Evolutionary conservation across 1,140 invertebrate genomes (phyloP).

Genomic region (Drosophila elegans): DNA sequence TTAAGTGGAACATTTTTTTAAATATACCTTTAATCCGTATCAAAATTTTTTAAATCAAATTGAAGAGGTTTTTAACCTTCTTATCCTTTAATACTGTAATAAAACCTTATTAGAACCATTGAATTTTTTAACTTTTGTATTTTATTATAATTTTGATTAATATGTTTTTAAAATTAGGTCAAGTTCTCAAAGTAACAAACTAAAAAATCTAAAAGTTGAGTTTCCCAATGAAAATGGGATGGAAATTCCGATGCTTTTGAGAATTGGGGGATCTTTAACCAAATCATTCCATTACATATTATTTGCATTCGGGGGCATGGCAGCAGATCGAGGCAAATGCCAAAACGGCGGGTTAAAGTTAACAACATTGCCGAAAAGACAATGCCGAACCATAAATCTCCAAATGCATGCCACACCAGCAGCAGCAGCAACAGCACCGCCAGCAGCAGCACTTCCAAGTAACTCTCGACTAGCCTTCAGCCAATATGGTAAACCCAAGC

Average conservation of each 20-base stretch:
- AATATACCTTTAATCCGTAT: too few relatives aligned
- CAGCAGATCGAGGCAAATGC: slow-evolving; percentile 52
- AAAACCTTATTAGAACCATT: too few relatives aligned
- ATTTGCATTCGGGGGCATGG: slow-evolving; percentile 62
- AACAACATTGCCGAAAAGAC: slow-evolving; percentile 76
- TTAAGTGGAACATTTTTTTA: too few relatives aligned
- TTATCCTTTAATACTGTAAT: too few relatives aligned
- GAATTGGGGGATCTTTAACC: neutral
- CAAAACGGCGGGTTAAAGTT: slow-evolving; percentile 70
- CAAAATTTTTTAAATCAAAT: too few relatives aligned
- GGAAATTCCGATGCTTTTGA: neutral
- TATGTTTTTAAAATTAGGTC: too few relatives aligned
- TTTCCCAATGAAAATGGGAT: neutral
- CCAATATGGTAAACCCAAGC: slow-evolving; percentile 79
- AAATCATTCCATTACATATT: slow-evolving; percentile 73
- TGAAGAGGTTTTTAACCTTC: too few relatives aligned
- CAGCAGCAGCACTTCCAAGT: slow-evolving; percentile 72
- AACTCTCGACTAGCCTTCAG: slow-evolving; percentile 79
- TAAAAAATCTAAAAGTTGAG: neutral
- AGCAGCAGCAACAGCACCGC: slow-evolving; percentile 48
- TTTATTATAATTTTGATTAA: too few relatives aligned
- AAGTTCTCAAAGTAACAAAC: too few relatives aligned
- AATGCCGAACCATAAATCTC: slow-evolving; percentile 81
- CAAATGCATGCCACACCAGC: slow-evolving; percentile 76
- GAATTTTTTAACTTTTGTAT: too few relatives aligned